Percentiles rank a stretch among this genome's conserved stretches.
phyloP scores from a whole-genome alignment of 2,113 vertebrate species.

The Protobothrops mucrosquamatus region DNA sequence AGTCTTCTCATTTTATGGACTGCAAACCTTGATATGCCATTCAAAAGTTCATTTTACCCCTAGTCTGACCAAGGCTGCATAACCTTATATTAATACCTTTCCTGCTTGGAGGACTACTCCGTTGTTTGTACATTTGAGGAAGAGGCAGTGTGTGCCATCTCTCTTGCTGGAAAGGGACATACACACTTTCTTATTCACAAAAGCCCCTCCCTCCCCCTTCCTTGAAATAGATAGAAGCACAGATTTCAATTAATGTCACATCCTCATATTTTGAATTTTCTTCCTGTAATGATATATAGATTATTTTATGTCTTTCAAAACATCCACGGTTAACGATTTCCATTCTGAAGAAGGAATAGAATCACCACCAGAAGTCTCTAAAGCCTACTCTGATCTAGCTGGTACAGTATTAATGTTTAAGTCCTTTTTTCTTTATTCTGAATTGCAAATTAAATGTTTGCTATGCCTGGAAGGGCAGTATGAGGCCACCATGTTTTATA shows the following conservation, averaged over 20 bases:
- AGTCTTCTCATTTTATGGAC: not conserved
- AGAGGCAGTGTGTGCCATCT: not conserved
- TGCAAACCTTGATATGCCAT: not conserved
- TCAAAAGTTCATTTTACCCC: not conserved
- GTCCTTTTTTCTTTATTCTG: not conserved
- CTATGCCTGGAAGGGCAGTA: slow-evolving; percentile 16
- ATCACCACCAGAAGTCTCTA: slow-evolving; percentile 31
- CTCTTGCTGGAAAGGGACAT: not conserved
- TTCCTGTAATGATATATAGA: slow-evolving; percentile 15
- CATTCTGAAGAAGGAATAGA: slow-evolving; percentile 33
- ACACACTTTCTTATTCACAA: not conserved
- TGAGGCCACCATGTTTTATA: not conserved
- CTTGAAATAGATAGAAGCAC: not conserved
- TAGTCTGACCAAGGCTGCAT: not conserved
- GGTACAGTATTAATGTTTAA: slow-evolving; percentile 45
- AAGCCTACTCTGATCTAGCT: slow-evolving; percentile 21
- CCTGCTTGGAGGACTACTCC: not conserved
- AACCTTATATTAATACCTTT: not conserved
- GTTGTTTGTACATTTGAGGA: not conserved
- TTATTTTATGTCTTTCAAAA: slow-evolving; percentile 23
- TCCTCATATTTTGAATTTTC: not conserved
- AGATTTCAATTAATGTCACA: not conserved
- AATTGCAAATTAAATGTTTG: slow-evolving; percentile 22
- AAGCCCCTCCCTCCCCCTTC: not conserved
- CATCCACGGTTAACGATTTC: slow-evolving; percentile 22